Evolutionary conservation across 2,888 invertebrate genomes (phyloP).

Genomic region (Drosophila mulleri): DNA sequence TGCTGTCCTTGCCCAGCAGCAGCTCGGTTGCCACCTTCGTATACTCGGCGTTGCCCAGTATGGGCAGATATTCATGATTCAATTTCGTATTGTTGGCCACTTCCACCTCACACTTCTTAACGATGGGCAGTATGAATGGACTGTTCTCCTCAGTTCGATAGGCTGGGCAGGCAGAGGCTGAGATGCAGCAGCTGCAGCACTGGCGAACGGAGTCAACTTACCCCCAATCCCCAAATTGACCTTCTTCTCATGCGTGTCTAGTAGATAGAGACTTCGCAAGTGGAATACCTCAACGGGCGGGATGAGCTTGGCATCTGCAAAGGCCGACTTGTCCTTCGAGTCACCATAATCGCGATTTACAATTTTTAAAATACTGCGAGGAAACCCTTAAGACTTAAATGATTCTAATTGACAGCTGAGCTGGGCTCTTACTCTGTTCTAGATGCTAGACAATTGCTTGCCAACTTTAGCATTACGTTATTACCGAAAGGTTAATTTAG

Average conservation of each 20-base stretch:
- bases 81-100: conserved; percentile 12
- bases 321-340: conserved; percentile 7
- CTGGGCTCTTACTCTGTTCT: conserved; percentile 4
- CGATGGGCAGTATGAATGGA: conserved; percentile 31
- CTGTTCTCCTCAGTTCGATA: conserved; percentile 34
- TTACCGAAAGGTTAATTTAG: not conserved
- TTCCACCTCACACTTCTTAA: conserved; percentile 26
- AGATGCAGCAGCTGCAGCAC: not conserved
- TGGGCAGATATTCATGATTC: conserved; percentile 43
- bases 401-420: not conserved
- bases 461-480: conserved; percentile 5
- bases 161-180: conserved; percentile 5
- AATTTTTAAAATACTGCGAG: not conserved
- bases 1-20: conserved; percentile 24
- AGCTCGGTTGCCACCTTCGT: conserved; percentile 26
- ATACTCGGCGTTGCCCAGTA: conserved; percentile 27
- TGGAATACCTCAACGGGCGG: conserved; percentile 39
- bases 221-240: conserved; percentile 43
- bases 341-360: not conserved
- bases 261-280: not conserved
- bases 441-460: not conserved
- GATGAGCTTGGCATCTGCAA: not conserved
- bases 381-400: not conserved
- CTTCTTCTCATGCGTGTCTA: conserved; percentile 26
- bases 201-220: conserved; percentile 1